These are phyloP conservation scores for Nemoura dubitans DNA, from an alignment of 2,888 invertebrate genomes.

Conservation along the genomic window DNA sequence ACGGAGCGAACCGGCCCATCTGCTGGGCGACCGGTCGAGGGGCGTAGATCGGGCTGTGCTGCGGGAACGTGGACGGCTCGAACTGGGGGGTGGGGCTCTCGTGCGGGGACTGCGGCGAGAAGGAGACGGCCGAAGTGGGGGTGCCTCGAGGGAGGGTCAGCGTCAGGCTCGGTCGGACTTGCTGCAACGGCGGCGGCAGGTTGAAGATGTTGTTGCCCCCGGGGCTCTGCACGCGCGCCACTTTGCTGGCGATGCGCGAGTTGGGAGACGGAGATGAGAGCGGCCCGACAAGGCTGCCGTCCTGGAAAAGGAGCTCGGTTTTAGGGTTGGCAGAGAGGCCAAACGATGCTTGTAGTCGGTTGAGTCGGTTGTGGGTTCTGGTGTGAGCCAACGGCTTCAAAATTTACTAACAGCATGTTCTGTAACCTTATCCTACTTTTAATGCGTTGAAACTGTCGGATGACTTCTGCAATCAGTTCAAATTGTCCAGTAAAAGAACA, in stretches of 20 bases:
- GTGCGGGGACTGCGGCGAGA: constrained; percentile 39
- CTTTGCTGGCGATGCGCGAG: constrained; percentile 57
- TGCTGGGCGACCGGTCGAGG: not conserved
- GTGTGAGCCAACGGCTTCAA: too few relatives aligned
- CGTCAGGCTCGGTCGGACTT: constrained; percentile 44
- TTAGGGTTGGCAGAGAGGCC: constrained; percentile 33
- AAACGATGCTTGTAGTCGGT: too few relatives aligned
- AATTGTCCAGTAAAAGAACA: too few relatives aligned
- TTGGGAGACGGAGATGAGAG: constrained; percentile 56
- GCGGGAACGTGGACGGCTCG: constrained; percentile 57
- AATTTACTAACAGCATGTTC: too few relatives aligned
- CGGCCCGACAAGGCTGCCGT: constrained; percentile 57
- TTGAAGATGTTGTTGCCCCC: constrained; percentile 46
- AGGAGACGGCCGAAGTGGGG: constrained; percentile 40
- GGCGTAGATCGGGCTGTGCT: constrained; percentile 54
- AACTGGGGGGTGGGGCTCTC: constrained; percentile 55
- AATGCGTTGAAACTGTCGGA: too few relatives aligned
- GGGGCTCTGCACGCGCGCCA: constrained; percentile 56
- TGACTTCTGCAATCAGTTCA: too few relatives aligned
- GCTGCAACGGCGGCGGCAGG: constrained; percentile 44
- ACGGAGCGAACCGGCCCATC: not conserved
- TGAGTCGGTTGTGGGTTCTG: too few relatives aligned
- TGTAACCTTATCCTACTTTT: too few relatives aligned
- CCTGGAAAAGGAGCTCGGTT: constrained; percentile 53
- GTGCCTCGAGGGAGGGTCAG: constrained; percentile 44